Conservation (phyloP, 2,113 vertebrate species). For the Triplophysa siluroides region DNA sequence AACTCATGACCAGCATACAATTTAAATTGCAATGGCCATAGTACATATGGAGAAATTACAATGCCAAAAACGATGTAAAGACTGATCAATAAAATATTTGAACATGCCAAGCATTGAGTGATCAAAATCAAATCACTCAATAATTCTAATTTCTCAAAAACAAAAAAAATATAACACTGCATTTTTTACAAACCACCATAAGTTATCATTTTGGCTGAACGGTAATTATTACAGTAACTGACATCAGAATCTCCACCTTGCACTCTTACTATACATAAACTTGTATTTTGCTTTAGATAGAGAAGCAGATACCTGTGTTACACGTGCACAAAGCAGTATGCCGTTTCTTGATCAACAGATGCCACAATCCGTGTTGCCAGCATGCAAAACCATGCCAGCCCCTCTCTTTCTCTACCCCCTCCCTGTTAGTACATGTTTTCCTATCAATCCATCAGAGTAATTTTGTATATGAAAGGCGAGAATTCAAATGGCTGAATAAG, state of each 20-base stretch:
- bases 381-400: conserved; percentile 61
- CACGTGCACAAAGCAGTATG: conserved; percentile 29
- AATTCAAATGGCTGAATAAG: conserved; percentile 96
- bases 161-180: no score
- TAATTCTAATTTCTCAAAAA: no score
- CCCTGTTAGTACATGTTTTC: conserved; percentile 80
- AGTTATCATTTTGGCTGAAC: not conserved
- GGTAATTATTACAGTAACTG: not conserved
- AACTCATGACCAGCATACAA: no score
- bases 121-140: no score
- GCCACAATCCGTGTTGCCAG: conserved; percentile 58
- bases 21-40: not conserved
- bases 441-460: conserved; percentile 85
- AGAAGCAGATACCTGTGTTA: conserved; percentile 6
- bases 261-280: not conserved
- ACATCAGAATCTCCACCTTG: not conserved
- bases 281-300: not conserved
- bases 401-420: conserved; percentile 63
- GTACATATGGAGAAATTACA: not conserved
- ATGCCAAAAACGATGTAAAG: no score
- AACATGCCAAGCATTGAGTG: no score
- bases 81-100: no score
- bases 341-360: conserved; percentile 57
- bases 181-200: not conserved
- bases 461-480: conserved; percentile 90